Evolutionary conservation across 1,140 invertebrate species (phyloP), one percentile per base, ranked within the genome.

Genomic region (Trichonephila inaurata): DNA sequence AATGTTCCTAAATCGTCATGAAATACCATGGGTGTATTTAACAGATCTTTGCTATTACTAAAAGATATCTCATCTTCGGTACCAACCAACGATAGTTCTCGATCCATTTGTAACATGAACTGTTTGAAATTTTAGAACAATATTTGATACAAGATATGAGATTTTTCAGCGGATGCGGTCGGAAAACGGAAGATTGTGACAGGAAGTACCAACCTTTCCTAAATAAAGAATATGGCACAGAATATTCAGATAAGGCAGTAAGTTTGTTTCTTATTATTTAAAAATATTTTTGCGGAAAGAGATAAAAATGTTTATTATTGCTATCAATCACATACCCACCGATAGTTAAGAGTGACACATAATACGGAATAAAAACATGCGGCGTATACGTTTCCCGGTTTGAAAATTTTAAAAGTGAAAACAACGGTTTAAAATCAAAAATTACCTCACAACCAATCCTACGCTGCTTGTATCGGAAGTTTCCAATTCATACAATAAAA

Each of bases 401-500:
- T 33, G 28, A 77, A 18, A 77, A 19, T 10, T 77, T 77, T 77
- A 33, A 77, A 33, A 8, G 6, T 7, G 5, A 77, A 28, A 77
- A 40, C 21, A 77, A 77, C 5, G 33, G 16, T 69, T 24, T 24
- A 69, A 58, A 83, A 83, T 14, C 19, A 62, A 10, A 33, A 40
- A 28, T 88, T 96, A 97, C 97, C 97, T 97, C 93, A 97, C 96
- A 94, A 97, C 97, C 92, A 97, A 95, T 58, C 97, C 96, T 94
- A 97, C 96, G 94, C 96, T 97, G 95, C 96, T 97, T 44, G 96
- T 96, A 95, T 97, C 97, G 62, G 96, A 97, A 61, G 96, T 96
- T 95, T 97, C 97, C 94, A 97, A 96, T 95, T 97, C 97, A 95
- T 96, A 96, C 10, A 97, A 95, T 88, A 97, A 96, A 95, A 97